A percentile compares a stretch with the other conserved stretches of the same genome.
phyloP scores from a whole-genome alignment of 2,113 vertebrate genomes.

The Brachyhypopomus gauderio region DNA sequence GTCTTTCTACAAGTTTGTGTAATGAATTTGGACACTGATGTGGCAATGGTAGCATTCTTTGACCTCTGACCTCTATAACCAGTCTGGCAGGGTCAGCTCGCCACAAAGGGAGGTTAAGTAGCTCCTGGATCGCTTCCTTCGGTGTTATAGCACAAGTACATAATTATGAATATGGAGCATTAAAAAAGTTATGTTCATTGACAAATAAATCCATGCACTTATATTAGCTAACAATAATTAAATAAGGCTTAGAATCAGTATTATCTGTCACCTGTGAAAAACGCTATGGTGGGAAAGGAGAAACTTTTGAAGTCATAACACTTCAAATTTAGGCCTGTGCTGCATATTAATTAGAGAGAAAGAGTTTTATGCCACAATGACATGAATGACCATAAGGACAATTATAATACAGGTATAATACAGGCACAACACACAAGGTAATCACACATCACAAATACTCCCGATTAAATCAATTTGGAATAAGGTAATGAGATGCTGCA shows the following conservation, averaged over 20 bases:
- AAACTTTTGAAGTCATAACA: not conserved
- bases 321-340: conserved; percentile 12
- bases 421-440: conserved; percentile 25
- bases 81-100: conserved; percentile 27
- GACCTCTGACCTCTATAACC: conserved; percentile 38
- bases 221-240: not conserved
- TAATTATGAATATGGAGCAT: not conserved
- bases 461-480: conserved; percentile 24
- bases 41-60: not conserved
- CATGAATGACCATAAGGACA: conserved; percentile 1
- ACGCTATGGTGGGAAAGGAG: not conserved
- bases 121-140: not conserved
- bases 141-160: conserved; percentile 8
- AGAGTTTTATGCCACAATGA: not conserved
- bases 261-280: not conserved
- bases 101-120: conserved; percentile 25
- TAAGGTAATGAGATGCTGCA: conserved; percentile 33
- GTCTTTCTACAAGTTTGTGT: not conserved
- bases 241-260: not conserved
- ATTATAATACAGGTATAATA: conserved; percentile 32
- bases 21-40: not conserved
- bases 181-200: not conserved
- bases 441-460: conserved; percentile 37
- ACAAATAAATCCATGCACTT: not conserved
- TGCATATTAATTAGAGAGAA: conserved; percentile 1